Conservation (phyloP, 2,888 invertebrate species). For the Pristionchus entomophagus region DNA sequence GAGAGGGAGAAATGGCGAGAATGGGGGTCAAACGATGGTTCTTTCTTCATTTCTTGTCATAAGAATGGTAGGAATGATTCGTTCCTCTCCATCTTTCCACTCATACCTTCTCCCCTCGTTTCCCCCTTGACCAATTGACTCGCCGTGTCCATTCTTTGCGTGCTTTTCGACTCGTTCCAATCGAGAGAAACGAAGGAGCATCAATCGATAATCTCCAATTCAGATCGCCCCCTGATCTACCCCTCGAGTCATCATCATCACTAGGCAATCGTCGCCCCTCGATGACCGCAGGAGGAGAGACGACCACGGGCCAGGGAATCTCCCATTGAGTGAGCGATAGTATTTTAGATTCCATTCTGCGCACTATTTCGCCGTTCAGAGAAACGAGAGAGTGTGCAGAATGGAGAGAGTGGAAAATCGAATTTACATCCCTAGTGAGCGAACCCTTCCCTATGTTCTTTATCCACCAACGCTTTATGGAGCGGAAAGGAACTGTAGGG, state of each 20-base stretch:
- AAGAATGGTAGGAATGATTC: slow-evolving; percentile 34
- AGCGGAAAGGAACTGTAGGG: not conserved
- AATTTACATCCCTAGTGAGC: too few species aligned
- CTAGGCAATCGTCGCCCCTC: not conserved
- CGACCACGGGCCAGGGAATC: not conserved
- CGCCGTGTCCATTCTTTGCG: not conserved
- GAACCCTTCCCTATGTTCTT: too few species aligned
- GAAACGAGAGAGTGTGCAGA: not conserved
- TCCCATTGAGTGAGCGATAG: slow-evolving; percentile 2
- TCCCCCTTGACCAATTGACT: not conserved
- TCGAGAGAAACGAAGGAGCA: not conserved
- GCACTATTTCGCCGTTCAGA: not conserved
- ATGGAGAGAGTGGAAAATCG: not conserved
- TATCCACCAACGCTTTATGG: not conserved
- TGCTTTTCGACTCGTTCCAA: slow-evolving; percentile 18
- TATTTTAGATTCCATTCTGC: too few species aligned
- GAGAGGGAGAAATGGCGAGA: not conserved
- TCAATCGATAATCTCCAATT: not conserved
- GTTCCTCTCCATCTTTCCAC: not conserved
- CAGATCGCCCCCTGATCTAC: not conserved
- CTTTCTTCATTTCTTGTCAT: slow-evolving; percentile 29
- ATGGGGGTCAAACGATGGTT: slow-evolving; percentile 24
- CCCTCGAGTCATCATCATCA: not conserved
- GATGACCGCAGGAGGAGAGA: not conserved
- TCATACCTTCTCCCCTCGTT: not conserved